Conservation (phyloP, 2,797 vertebrate genomes). For the Chelon auratus region DNA sequence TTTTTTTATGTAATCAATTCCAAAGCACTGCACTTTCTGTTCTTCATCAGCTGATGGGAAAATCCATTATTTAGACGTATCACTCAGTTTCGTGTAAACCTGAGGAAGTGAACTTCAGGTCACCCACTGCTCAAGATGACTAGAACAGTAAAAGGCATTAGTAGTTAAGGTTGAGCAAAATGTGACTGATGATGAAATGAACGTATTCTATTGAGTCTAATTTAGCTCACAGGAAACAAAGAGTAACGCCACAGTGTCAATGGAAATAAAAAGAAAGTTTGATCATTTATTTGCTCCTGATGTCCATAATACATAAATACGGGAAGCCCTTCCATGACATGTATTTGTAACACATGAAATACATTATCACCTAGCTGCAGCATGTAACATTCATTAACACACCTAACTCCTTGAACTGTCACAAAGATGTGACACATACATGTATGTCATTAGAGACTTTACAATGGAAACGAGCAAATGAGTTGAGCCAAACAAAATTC, state of each 20-base stretch:
- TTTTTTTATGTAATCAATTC: too few species aligned
- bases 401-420: not conserved
- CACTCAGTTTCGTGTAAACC: not conserved
- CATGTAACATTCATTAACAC: constrained; percentile 1
- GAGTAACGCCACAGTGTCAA: not conserved
- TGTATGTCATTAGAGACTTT: not conserved
- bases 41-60: constrained; percentile 3
- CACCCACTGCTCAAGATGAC: not conserved
- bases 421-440: not conserved
- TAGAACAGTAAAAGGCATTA: not conserved
- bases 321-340: not conserved
- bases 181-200: not conserved
- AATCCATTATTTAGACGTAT: not conserved
- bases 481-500: not conserved
- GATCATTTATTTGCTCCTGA: constrained; percentile 37
- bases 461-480: not conserved
- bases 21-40: constrained; percentile 24
- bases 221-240: constrained; percentile 3
- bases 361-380: not conserved
- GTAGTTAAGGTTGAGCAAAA: not conserved
- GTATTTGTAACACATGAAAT: constrained; percentile 29
- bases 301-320: constrained; percentile 5
- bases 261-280: constrained; percentile 10
- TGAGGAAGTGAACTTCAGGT: constrained; percentile 9
- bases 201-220: not conserved